phyloP scores from a whole-genome alignment of 92 coral and sea anemone species.

The Scolanthus callimorphus region DNA sequence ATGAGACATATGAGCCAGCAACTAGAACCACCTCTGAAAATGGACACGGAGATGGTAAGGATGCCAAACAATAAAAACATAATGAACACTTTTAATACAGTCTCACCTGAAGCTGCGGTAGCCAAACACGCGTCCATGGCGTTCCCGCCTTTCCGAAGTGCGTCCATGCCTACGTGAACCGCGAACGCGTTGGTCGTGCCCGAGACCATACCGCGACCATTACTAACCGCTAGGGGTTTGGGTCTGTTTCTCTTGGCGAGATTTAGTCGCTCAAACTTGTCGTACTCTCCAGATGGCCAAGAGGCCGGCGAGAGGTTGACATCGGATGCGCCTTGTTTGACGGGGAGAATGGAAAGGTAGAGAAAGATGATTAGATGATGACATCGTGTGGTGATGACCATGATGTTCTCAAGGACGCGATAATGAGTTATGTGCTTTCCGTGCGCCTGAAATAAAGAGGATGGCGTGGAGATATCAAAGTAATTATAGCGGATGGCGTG shows the following conservation, averaged over 20 bases:
- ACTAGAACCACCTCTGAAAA: conserved; percentile 82
- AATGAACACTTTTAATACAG: too few species aligned
- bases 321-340: too few species aligned
- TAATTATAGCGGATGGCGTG: too few species aligned
- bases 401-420: too few species aligned
- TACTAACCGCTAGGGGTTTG: conserved; percentile 61
- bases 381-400: too few species aligned
- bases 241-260: conserved; percentile 35
- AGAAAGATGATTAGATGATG: too few species aligned
- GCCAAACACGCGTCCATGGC: conserved; percentile 85
- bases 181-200: conserved; percentile 73
- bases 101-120: conserved; percentile 68
- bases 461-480: too few species aligned
- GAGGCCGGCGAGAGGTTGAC: conserved; percentile 53
- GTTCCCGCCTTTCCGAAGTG: conserved; percentile 67
- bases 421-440: too few species aligned
- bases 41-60: too few species aligned
- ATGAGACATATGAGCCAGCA: conserved; percentile 85
- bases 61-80: neutral
- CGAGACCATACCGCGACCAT: conserved; percentile 56
- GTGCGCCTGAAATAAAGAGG: too few species aligned
- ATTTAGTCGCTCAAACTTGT: conserved; percentile 42
- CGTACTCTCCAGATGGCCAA: conserved; percentile 61
- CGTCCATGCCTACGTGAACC: conserved; percentile 78
- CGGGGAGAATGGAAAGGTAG: too few species aligned